Percentiles rank a stretch among this genome's conserved stretches.
Evolutionary conservation across 2,888 invertebrate species (phyloP).

Genomic region (Cheilosia grossa): DNA sequence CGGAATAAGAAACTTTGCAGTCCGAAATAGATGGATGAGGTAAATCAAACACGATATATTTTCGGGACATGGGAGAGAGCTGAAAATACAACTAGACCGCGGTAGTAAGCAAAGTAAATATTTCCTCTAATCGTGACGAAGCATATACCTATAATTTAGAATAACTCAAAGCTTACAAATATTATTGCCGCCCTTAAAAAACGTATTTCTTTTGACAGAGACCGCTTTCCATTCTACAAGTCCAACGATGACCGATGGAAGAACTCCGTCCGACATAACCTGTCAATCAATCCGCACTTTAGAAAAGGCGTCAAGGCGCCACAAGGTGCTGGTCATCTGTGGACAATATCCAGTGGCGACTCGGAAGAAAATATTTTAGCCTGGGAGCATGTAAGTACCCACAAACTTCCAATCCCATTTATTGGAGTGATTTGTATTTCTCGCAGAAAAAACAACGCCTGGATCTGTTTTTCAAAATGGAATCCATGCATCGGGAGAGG

Average conservation of each 20-base stretch:
- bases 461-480: slow-evolving; percentile 84
- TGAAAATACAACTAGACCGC: background rate
- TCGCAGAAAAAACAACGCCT: slow-evolving; percentile 85
- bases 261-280: slow-evolving; percentile 94
- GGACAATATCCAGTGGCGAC: slow-evolving; percentile 91
- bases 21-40: background rate
- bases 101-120: too few relatives aligned
- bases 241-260: slow-evolving; percentile 96
- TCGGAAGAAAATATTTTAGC: slow-evolving; percentile 85
- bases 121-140: too few relatives aligned
- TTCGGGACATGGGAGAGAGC: background rate
- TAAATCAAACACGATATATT: background rate
- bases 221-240: slow-evolving; percentile 94
- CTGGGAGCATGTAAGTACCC: slow-evolving; percentile 85
- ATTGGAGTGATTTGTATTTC: background rate
- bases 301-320: slow-evolving; percentile 93
- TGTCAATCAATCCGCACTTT: slow-evolving; percentile 96
- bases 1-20: background rate
- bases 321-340: slow-evolving; percentile 94
- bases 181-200: too few relatives aligned
- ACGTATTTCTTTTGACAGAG: slow-evolving; percentile 84
- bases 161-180: too few relatives aligned
- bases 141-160: too few relatives aligned
- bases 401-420: background rate
- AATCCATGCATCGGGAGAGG: slow-evolving; percentile 80